Evolutionary conservation across 2,113 vertebrate genomes (phyloP), one percentile per base, ranked within the genome.

Genomic region (Prochilodus magdalenae): DNA sequence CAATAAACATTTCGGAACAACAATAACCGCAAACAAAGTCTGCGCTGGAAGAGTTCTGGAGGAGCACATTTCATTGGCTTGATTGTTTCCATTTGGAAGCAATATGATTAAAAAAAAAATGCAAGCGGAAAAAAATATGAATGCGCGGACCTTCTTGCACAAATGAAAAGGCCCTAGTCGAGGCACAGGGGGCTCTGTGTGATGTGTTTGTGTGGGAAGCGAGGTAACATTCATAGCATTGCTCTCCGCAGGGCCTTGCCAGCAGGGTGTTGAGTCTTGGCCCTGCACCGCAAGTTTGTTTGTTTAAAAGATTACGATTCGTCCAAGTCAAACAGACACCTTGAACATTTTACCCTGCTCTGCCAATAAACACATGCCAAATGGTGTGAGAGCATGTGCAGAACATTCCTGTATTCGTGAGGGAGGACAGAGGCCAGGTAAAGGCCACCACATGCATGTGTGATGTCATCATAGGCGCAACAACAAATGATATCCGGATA

Each of bases 1-100:
- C 88, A 89, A 90, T 87, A 92, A 92, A 91, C 88, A 88, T 70
- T 86, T 88, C 84, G 77, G 87, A 90, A 87, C 87, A 89, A 84
- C 78, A 77, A 82, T 80, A 87, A 71, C 72, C 57, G 79, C 60
- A 33, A 87, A 87, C 80, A 79, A 77, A 77, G 29, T 44, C 40
- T 57, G 30, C 10, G n/a, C 24, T 69, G 24, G 73, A 11, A 4
- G 59, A 44, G 77, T 75, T 87, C 75, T 63, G 27, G 85, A 84
- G 49, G 66, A 82, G 67, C 66, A 77, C 79, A 77, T 85, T 87
- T 88, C 83, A 77, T 73, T 4, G 16, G 51, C 83, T 80, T 87
- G 86, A 90, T 89, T 89, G 82, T 78, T 88, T 79, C 88, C 86
- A 86, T 80, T 89, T 91, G 86, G 82, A 79, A 67, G 33, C 44